Evolutionary conservation across 2,113 vertebrate species (phyloP).

Genomic region (Hippolais icterina): DNA sequence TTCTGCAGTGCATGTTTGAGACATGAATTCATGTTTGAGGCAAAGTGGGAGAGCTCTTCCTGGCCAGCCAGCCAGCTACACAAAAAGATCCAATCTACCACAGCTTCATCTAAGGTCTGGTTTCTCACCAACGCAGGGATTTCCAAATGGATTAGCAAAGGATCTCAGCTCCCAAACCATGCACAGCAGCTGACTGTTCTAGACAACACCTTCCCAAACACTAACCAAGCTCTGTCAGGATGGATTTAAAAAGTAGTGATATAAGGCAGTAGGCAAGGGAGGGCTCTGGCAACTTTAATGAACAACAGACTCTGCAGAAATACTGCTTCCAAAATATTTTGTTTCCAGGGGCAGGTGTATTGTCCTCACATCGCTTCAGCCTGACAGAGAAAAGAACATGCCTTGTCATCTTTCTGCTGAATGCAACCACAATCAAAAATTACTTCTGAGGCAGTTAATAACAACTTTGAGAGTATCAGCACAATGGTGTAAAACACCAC

Average conservation of each 20-base stretch:
- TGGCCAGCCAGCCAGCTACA: background rate
- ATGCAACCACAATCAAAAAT: conserved; percentile 50
- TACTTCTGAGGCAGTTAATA: conserved; percentile 57
- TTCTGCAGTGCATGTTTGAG: background rate
- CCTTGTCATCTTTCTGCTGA: conserved; percentile 54
- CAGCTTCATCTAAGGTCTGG: background rate
- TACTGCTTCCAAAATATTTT: background rate
- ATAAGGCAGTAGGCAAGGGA: background rate
- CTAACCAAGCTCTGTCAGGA: background rate
- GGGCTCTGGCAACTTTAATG: background rate
- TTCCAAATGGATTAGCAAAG: background rate
- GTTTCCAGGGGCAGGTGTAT: background rate
- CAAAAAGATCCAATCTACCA: background rate
- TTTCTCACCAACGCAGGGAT: background rate
- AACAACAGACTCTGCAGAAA: background rate
- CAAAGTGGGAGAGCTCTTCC: background rate
- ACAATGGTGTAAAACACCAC: conserved; percentile 45
- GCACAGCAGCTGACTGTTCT: background rate
- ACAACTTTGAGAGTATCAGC: conserved; percentile 58
- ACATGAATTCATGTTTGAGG: background rate
- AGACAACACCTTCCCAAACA: background rate
- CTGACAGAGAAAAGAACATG: conserved; percentile 10
- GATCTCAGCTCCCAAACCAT: background rate
- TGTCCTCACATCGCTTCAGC: background rate
- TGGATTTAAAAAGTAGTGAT: background rate